Conservation (phyloP, 2,797 vertebrate genomes). For the Pteronotus mesoamericanus region DNA sequence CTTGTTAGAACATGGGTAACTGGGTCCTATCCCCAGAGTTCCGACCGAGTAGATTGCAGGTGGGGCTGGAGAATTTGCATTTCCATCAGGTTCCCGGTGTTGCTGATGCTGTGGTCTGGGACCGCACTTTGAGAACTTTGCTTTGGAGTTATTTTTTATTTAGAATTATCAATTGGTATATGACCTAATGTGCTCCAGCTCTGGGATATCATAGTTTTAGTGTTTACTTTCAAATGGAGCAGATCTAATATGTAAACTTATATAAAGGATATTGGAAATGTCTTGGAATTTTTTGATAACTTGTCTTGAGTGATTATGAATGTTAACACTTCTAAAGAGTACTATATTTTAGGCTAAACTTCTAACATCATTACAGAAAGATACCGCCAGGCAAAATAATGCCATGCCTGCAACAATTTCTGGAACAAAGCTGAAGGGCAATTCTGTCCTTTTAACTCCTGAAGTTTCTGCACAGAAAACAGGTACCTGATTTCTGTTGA, state of each 20-base stretch:
- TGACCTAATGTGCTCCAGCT: not conserved
- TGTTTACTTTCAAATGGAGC: not conserved
- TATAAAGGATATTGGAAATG: not conserved
- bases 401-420: not conserved
- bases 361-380: not conserved
- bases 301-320: not conserved
- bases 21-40: not conserved
- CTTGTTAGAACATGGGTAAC: not conserved
- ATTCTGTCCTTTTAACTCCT: slow-evolving; percentile 38
- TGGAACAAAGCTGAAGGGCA: slow-evolving; percentile 3
- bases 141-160: not conserved
- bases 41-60: not conserved
- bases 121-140: not conserved
- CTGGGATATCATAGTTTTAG: not conserved
- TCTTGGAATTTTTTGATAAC: not conserved
- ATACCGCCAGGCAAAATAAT: not conserved
- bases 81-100: not conserved
- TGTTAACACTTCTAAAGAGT: not conserved
- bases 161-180: not conserved
- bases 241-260: not conserved
- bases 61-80: not conserved
- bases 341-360: slow-evolving; percentile 23
- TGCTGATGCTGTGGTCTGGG: no score
- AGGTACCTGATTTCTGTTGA: slow-evolving; percentile 23
- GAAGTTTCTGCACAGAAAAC: slow-evolving; percentile 42